phyloP scores from a whole-genome alignment of 2,113 vertebrate species.

The Myrmecobius fasciatus region DNA sequence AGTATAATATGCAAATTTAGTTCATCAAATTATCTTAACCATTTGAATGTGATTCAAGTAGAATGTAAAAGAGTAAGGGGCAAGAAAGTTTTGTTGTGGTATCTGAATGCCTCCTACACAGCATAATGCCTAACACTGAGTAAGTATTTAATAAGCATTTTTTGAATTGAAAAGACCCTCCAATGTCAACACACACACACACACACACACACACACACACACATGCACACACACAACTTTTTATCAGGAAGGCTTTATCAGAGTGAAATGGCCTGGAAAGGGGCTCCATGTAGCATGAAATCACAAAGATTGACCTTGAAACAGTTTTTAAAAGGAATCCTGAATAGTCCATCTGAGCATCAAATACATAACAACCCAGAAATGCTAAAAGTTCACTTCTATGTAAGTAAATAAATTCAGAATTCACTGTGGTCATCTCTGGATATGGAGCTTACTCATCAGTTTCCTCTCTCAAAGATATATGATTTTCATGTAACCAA shows the following conservation, averaged over 20 bases:
- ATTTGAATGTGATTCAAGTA: not conserved
- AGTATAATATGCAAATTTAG: not conserved
- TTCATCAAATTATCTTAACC: not conserved
- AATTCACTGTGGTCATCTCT: conserved; percentile 73
- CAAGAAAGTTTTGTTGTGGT: not conserved
- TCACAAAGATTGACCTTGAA: conserved; percentile 81
- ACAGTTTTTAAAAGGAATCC: conserved; percentile 80
- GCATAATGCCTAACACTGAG: not conserved
- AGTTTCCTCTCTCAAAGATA: conserved; percentile 21
- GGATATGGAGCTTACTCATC: conserved; percentile 46
- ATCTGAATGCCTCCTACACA: not conserved
- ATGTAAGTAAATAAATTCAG: conserved; percentile 75
- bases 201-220: not conserved
- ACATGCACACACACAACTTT: conserved; percentile 20
- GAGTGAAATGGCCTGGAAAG: conserved; percentile 80
- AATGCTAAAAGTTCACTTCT: conserved; percentile 73
- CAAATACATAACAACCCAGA: conserved; percentile 71
- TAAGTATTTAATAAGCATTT: not conserved
- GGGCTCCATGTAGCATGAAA: conserved; percentile 81
- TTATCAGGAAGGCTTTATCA: conserved; percentile 75
- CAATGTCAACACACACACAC: not conserved
- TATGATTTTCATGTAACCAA: conserved; percentile 57
- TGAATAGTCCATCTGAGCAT: conserved; percentile 67
- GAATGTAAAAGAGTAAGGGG: not conserved
- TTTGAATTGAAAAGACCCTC: not conserved